Evolutionary conservation across 2,888 invertebrate genomes (phyloP).

Genomic region (Empis livida): DNA sequence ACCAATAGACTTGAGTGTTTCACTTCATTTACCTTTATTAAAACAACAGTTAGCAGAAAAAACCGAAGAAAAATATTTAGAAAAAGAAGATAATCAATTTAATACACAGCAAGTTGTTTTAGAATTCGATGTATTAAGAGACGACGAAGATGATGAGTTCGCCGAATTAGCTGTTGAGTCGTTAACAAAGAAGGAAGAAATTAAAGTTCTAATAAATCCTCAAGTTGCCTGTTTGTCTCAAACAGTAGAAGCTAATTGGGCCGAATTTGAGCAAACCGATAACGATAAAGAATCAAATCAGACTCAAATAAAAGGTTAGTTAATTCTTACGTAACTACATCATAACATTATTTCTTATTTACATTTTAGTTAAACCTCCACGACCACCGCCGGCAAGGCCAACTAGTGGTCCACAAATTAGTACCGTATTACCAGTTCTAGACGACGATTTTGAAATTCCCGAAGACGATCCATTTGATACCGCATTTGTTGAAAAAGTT

Average conservation of each 20-base stretch:
- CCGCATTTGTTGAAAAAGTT: slow-evolving; percentile 66
- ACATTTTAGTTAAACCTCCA: slow-evolving; percentile 28
- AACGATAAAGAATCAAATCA: slow-evolving; percentile 13
- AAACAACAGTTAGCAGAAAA: slow-evolving; percentile 31
- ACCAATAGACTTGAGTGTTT: slow-evolving; percentile 58
- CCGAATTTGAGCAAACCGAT: slow-evolving; percentile 47
- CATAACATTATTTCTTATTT: slow-evolving; percentile 10
- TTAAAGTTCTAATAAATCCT: slow-evolving; percentile 28
- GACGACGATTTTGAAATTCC: slow-evolving; percentile 41
- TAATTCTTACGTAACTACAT: background rate
- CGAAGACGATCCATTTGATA: slow-evolving; percentile 67
- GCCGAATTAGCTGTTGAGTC: slow-evolving; percentile 67
- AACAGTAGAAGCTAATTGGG: slow-evolving; percentile 44
- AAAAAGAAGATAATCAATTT: background rate
- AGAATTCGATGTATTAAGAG: slow-evolving; percentile 46
- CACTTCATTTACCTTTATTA: slow-evolving; percentile 43
- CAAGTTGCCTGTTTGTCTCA: slow-evolving; percentile 39
- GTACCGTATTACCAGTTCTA: slow-evolving; percentile 24
- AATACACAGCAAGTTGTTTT: slow-evolving; percentile 26
- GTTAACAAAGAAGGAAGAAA: slow-evolving; percentile 43
- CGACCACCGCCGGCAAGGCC: slow-evolving; percentile 34
- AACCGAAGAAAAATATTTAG: slow-evolving; percentile 13
- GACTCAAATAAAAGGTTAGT: slow-evolving; percentile 26
- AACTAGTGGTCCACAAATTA: slow-evolving; percentile 25
- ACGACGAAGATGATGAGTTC: slow-evolving; percentile 61